Base-by-base conservation (phyloP, 2,888 invertebrate genomes). In the Melikaiella ostensackeni region DNA sequence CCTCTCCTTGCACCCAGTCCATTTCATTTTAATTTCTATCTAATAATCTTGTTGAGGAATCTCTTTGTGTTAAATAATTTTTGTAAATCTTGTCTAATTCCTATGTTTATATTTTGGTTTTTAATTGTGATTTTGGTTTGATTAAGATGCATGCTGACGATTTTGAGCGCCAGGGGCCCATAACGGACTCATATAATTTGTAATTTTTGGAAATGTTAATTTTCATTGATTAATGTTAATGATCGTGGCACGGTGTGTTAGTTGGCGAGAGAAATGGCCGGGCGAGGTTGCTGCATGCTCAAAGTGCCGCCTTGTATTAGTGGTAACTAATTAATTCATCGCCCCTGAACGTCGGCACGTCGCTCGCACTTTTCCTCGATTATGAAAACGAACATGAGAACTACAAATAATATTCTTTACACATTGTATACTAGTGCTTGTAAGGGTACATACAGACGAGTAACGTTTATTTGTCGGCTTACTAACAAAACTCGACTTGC, bases 231-330 rank as follows among this genome's bases (percentile, higher is more conserved):
- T 89, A 89, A 89, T 89, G 90, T 88, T 88, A 86, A 89, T 89
- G 88, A 90, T 89, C 90, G 89, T 90, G 90, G 90, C 90, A 91
- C 90, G 90, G 90, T 90, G 90, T 89, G 89, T 89, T 89, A 89
- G 90, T 89, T 89, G 88, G 87, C 88, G 88, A 90, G 87, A 88
- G 81, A 86, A 85, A 87, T 88, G 87, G 87, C 88, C 88, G 85
- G 87, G 85, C 87, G 86, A 89, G 88, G 89, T 90, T 90, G 89
- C 89, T 90, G 89, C 89, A 90, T 90, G 90, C 88, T 88, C 88
- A 86, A 88, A 89, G 85, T 88, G 88, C 88, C 89, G 88, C 88
- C 89, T 89, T 89, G 85, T 85, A 85, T 89, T 89, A 89, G 89
- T 88, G 90, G 90, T 89, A 89, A 90, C 89, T 89, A 89, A 90